These are phyloP conservation scores for Caranx ignobilis DNA, from an alignment of 2,113 vertebrate species.

Conservation along the genomic window DNA sequence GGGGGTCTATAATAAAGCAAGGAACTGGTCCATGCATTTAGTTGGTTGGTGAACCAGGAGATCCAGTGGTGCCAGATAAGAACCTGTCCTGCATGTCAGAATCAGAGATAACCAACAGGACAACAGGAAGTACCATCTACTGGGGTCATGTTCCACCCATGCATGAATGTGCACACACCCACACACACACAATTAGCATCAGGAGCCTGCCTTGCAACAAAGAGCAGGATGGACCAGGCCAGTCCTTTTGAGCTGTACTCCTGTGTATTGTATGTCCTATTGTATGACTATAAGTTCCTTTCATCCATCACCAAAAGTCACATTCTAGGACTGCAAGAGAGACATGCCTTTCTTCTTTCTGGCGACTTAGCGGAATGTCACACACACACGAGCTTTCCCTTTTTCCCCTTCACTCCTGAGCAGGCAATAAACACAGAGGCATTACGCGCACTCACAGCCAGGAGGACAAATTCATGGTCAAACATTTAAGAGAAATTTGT, in stretches of 20 bases:
- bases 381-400: conserved; percentile 31
- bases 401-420: conserved; percentile 43
- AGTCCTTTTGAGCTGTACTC: conserved; percentile 38
- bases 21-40: conserved; percentile 20
- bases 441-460: conserved; percentile 37
- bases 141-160: conserved; percentile 37
- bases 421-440: conserved; percentile 53
- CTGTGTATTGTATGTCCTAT: conserved; percentile 22
- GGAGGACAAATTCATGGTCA: conserved; percentile 62
- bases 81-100: conserved; percentile 51
- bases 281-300: conserved; percentile 45
- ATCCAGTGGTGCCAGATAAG: conserved; percentile 67
- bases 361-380: conserved; percentile 8
- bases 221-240: conserved; percentile 66
- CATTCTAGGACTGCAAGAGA: conserved; percentile 9
- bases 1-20: conserved; percentile 2
- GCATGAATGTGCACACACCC: conserved; percentile 23
- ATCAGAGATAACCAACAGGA: conserved; percentile 60
- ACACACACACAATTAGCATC: conserved; percentile 31
- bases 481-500: conserved; percentile 11
- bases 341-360: conserved; percentile 9
- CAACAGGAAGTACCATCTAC: conserved; percentile 69
- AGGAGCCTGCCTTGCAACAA: conserved; percentile 37
- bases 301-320: conserved; percentile 39
- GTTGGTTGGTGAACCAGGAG: conserved; percentile 28